Evolutionary conservation across 2,888 invertebrate genomes (phyloP).

Genomic region (Melolontha melolontha): DNA sequence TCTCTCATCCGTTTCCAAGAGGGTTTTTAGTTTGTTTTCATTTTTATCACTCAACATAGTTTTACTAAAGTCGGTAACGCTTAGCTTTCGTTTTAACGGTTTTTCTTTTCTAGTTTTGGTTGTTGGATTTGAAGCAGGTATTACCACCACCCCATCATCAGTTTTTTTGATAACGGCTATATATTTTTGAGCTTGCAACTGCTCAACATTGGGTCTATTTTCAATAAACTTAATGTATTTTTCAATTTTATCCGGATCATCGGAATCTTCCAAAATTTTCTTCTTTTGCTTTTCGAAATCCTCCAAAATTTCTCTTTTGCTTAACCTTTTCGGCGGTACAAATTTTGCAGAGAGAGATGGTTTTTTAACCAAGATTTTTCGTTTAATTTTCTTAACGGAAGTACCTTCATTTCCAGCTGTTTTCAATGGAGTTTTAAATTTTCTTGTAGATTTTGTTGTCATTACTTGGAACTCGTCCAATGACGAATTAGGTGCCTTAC

Average conservation of each 20-base stretch:
- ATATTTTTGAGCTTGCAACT: slow-evolving; percentile 56
- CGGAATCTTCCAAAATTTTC: slow-evolving; percentile 51
- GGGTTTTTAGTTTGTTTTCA: slow-evolving; percentile 1
- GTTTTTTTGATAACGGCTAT: slow-evolving; percentile 56
- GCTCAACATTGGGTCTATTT: slow-evolving; percentile 57
- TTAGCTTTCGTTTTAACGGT: slow-evolving; percentile 37
- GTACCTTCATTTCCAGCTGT: not conserved
- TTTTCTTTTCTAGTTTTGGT: slow-evolving; percentile 32
- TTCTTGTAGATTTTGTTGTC: not conserved
- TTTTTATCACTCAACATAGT: slow-evolving; percentile 49
- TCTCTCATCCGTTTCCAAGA: slow-evolving; percentile 19
- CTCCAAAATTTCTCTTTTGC: slow-evolving; percentile 55
- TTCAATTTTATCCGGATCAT: slow-evolving; percentile 40
- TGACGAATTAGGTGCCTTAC: not conserved
- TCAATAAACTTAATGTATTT: slow-evolving; percentile 54
- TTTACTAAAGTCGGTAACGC: slow-evolving; percentile 39
- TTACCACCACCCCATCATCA: slow-evolving; percentile 54
- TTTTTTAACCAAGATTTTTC: not conserved
- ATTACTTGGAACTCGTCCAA: not conserved
- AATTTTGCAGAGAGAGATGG: slow-evolving; percentile 43
- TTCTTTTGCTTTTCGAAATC: slow-evolving; percentile 57
- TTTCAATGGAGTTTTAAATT: slow-evolving; percentile 21
- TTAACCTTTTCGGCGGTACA: slow-evolving; percentile 53
- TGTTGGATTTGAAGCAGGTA: slow-evolving; percentile 47
- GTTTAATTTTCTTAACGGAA: not conserved